These are phyloP conservation scores for Heteropelma amictum DNA, from an alignment of 2,888 invertebrate species.

Conservation along the genomic window DNA sequence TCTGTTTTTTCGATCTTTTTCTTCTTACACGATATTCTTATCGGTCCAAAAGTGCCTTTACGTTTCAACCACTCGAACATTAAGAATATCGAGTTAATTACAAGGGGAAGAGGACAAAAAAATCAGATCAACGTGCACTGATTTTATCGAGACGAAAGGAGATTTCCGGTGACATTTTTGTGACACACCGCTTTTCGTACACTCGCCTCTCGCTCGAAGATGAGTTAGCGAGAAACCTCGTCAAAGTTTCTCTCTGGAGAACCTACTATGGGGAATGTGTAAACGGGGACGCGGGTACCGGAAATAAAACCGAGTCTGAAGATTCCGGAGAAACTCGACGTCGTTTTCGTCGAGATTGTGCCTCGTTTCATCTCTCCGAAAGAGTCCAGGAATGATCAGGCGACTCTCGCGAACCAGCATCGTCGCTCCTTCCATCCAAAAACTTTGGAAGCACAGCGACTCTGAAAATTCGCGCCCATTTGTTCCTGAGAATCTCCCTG, in stretches of 20 bases:
- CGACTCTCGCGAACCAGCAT: slow-evolving; percentile 14
- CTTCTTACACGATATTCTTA: too few species aligned
- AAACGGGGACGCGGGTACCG: slow-evolving; percentile 3
- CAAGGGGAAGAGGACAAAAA: too few species aligned
- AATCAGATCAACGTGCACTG: too few species aligned
- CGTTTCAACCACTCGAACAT: too few species aligned
- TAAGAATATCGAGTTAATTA: too few species aligned
- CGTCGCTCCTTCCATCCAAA: slow-evolving; percentile 23
- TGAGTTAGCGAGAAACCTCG: slow-evolving; percentile 16
- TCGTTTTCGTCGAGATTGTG: slow-evolving; percentile 37
- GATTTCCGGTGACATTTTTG: slow-evolving; percentile 3
- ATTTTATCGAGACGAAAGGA: too few species aligned
- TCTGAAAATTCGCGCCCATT: slow-evolving; percentile 47
- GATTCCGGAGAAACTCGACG: slow-evolving; percentile 16
- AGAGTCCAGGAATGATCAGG: slow-evolving; percentile 27
- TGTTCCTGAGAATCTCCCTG: slow-evolving; percentile 33
- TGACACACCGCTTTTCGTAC: too few species aligned
- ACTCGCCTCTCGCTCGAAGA: background rate
- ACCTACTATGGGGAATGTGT: background rate
- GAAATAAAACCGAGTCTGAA: slow-evolving; percentile 31
- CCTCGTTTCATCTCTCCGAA: slow-evolving; percentile 45
- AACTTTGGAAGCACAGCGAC: slow-evolving; percentile 28
- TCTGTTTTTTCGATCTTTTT: background rate
- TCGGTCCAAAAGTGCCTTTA: too few species aligned
- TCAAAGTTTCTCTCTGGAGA: slow-evolving; percentile 15